Conservation (phyloP, 30 jellyfish, hydroid and myxozoan genomes). For the Clytia hemisphaerica region DNA sequence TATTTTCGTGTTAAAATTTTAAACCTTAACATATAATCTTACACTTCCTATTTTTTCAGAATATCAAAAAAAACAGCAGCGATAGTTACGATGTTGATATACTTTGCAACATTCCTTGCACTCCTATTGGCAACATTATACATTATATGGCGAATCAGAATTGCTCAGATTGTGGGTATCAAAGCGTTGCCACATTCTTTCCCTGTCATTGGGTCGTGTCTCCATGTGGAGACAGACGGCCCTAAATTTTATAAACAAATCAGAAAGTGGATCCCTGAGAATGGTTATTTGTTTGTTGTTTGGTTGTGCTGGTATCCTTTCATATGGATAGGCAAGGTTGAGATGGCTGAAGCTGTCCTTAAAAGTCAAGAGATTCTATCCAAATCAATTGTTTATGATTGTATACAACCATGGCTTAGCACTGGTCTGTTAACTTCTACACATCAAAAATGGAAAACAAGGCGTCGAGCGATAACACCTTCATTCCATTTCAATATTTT, state of each 20-base stretch:
- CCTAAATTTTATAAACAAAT: conserved; percentile 5
- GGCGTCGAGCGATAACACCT: conserved; percentile 78
- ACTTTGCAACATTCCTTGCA: too few species aligned
- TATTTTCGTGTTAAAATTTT: too few species aligned
- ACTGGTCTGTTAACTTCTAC: conserved; percentile 57
- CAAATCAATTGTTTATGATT: conserved; percentile 46
- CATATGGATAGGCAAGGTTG: not conserved
- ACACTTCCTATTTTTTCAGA: too few species aligned
- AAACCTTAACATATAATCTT: too few species aligned
- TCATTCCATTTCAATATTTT: conserved; percentile 78
- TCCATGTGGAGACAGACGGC: not conserved
- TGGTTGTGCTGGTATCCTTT: conserved; percentile 20
- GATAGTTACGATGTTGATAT: too few species aligned
- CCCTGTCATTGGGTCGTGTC: conserved; percentile 13
- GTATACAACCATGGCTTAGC: conserved; percentile 63
- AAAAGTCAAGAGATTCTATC: conserved; percentile 43
- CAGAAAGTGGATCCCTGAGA: not conserved
- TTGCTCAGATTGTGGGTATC: too few species aligned
- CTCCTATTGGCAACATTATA: too few species aligned
- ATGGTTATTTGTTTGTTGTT: not conserved
- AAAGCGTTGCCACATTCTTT: too few species aligned
- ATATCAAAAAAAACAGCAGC: too few species aligned
- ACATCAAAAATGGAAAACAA: conserved; percentile 68
- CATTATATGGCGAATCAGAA: too few species aligned
- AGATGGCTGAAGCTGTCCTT: conserved; percentile 8